Conservation (phyloP, 2,888 invertebrate genomes). For the Gymnoscelis rufifasciata region DNA sequence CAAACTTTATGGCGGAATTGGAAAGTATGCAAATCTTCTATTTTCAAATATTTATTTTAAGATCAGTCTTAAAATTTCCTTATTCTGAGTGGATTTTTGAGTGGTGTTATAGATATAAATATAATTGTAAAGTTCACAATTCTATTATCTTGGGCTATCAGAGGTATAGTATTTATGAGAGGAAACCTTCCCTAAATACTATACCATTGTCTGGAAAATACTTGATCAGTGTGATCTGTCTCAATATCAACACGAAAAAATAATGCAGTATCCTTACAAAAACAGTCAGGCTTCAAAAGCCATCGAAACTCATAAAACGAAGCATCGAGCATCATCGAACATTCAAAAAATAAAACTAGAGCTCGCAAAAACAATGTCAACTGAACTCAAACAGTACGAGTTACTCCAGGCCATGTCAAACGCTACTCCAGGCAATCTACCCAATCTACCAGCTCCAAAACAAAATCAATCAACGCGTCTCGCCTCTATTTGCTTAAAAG, state of each 20-base stretch:
- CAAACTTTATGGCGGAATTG: too few species aligned
- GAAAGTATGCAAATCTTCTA: too few species aligned
- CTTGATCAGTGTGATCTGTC: too few species aligned
- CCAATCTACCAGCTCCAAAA: constrained; percentile 43
- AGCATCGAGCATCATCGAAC: constrained; percentile 38
- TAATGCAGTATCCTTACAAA: neutral
- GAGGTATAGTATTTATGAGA: too few species aligned
- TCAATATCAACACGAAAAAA: neutral
- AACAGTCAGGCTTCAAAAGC: neutral
- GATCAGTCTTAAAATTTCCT: too few species aligned
- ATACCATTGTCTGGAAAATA: too few species aligned
- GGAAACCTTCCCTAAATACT: too few species aligned
- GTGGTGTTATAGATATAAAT: too few species aligned
- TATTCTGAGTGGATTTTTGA: too few species aligned
- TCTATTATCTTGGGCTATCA: too few species aligned
- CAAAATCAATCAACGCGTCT: constrained; percentile 52
- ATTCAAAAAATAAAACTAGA: constrained; percentile 35
- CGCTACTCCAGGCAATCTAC: constrained; percentile 22
- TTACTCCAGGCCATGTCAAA: constrained; percentile 15
- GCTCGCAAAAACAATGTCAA: constrained; percentile 35
- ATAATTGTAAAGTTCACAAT: too few species aligned
- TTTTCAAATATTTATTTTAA: too few species aligned
- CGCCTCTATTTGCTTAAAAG: constrained; percentile 54
- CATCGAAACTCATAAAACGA: constrained; percentile 26
- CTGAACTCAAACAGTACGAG: constrained; percentile 16